Evolutionary conservation across 2,888 invertebrate genomes (phyloP).

Genomic region (Mythimna lalbum): DNA sequence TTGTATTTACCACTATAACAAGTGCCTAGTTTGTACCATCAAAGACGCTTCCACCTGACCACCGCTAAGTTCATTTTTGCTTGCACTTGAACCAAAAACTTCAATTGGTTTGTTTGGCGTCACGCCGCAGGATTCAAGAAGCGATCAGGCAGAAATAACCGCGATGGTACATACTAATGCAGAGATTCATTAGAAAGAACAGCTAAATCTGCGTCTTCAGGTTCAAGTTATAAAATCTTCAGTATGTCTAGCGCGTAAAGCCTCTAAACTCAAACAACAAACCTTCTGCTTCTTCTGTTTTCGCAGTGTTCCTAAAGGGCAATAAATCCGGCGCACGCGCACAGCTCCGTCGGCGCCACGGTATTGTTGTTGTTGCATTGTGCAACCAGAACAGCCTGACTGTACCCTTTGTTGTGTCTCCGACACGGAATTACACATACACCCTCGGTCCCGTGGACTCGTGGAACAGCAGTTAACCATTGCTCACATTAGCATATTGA

Average conservation of each 20-base stretch:
- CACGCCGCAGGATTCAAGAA: too few relatives aligned
- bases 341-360: slow-evolving; percentile 67
- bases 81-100: too few relatives aligned
- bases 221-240: neutral
- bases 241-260: neutral
- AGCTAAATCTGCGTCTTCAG: neutral
- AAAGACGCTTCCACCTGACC: too few relatives aligned
- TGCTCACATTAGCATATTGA: slow-evolving; percentile 25
- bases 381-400: slow-evolving; percentile 69
- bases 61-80: too few relatives aligned
- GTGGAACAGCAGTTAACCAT: slow-evolving; percentile 16
- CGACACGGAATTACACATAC: slow-evolving; percentile 66
- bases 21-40: too few relatives aligned
- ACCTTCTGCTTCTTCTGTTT: slow-evolving; percentile 28
- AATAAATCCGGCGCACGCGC: slow-evolving; percentile 74
- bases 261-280: slow-evolving; percentile 2
- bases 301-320: slow-evolving; percentile 42
- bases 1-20: neutral
- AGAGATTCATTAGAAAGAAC: too few relatives aligned
- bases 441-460: slow-evolving; percentile 8
- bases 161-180: too few relatives aligned
- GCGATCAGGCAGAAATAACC: too few relatives aligned
- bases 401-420: slow-evolving; percentile 73
- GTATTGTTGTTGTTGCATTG: slow-evolving; percentile 74
- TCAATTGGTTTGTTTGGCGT: too few relatives aligned